Base-by-base conservation (phyloP, 2,113 vertebrate species). In the Poeciliopsis prolifica region DNA sequence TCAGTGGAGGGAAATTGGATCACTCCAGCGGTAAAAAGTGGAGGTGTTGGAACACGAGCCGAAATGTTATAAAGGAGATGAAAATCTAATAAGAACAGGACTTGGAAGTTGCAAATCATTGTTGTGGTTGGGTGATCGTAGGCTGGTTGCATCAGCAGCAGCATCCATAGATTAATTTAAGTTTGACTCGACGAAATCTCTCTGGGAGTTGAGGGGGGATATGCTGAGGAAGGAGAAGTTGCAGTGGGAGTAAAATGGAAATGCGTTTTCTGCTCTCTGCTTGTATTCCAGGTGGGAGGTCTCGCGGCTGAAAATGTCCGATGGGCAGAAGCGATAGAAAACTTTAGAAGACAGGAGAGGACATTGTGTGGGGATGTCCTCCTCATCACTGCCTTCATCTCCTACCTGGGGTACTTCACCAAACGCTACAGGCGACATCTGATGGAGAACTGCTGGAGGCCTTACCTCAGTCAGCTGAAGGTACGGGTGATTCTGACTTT, bases 341-440 rank as follows among this genome's bases (percentile, higher is more conserved):
- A 75, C 82, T 96, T 99, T 83, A 94, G 84, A 69, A 87, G 85
- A 22, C 97, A 97, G 85, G 95, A 96, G 91, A 95, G 91, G 70
- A 98, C 94, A 0, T 88, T 99, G 29, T 99, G 97, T 70, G 98
- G 98, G 14, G 98, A 99, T 1, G 91, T 99, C 72, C 91, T 99
- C 61, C 94, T 99, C 70, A 91, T 89, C 28, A 96, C 97, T 0
- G 96, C 97, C 78, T 99, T 98, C 1, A 81, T 99, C 68, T 99
- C 98, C 15, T 99, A 99, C 92, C 90, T 99, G 58, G 98, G 98
- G 6, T 99, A 97, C 90, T 99, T 99, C 90, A 97, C 96, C 40
- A 96, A 92, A 78, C 94, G 77, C 82, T 99, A 97, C 83, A 94
- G 98, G 14, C 92, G 95, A 5, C 95, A 95, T n/a, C 94, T 99